Conservation (phyloP, 2,797 vertebrate species). For the Argyrosomus regius region DNA sequence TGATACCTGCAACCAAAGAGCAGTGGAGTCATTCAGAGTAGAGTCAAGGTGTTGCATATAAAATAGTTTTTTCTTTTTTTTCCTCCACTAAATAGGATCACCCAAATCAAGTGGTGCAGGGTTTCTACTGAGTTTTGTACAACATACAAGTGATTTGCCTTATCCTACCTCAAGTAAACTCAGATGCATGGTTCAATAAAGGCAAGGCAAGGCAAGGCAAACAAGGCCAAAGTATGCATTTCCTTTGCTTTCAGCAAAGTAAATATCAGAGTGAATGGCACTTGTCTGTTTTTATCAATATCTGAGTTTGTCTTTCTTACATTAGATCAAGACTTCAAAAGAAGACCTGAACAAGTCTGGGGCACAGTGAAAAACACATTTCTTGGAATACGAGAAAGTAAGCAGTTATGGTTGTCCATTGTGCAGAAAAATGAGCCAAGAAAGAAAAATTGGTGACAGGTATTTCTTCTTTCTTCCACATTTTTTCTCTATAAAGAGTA, state of each 20-base stretch:
- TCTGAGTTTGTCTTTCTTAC: neutral
- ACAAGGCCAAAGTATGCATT: neutral
- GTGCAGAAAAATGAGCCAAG: neutral
- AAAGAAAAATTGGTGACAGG: neutral
- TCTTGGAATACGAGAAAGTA: neutral
- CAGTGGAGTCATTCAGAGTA: neutral
- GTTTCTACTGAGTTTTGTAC: neutral
- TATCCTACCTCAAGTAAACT: neutral
- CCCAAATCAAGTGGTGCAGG: neutral
- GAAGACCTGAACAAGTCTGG: neutral
- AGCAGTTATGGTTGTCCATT: neutral
- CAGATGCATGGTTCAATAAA: neutral
- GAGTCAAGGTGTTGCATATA: neutral
- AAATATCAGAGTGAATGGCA: neutral
- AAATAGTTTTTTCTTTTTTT: neutral
- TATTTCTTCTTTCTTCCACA: conserved; percentile 5
- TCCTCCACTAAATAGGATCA: neutral
- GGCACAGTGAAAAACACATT: neutral
- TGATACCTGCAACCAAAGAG: conserved; percentile 8
- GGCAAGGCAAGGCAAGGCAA: neutral
- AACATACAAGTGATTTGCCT: neutral
- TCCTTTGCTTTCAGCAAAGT: neutral
- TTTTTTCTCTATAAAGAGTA: neutral
- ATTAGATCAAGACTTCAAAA: neutral
- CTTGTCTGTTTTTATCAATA: too few species aligned